Conservation (phyloP, 1,140 invertebrate genomes). For the Drosophila sechellia region DNA sequence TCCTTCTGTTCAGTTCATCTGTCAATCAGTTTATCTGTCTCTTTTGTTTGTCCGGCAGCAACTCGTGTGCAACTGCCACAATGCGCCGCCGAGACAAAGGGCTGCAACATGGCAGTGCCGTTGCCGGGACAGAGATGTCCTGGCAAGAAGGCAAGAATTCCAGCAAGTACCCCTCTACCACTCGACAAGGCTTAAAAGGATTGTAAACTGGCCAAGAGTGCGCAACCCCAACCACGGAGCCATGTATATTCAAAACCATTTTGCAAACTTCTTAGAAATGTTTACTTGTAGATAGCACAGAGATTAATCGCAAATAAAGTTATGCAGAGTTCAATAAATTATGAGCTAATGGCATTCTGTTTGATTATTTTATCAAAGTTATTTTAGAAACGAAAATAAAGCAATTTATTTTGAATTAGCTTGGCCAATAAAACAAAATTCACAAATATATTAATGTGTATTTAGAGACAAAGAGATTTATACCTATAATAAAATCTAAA, state of each 20-base stretch:
- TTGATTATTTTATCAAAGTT: too few species aligned
- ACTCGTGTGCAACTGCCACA: conserved; percentile 55
- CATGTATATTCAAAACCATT: background rate
- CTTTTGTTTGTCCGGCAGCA: conserved; percentile 39
- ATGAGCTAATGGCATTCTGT: too few species aligned
- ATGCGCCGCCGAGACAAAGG: conserved; percentile 56
- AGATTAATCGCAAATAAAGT: too few species aligned
- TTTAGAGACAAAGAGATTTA: too few species aligned
- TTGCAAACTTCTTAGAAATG: background rate
- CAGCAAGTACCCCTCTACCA: background rate
- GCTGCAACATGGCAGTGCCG: conserved; percentile 44
- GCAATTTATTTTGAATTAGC: too few species aligned
- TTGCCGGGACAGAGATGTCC: background rate
- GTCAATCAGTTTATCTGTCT: conserved; percentile 57
- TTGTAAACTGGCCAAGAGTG: background rate
- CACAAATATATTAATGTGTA: too few species aligned
- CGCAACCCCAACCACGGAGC: too few species aligned
- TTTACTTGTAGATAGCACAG: background rate
- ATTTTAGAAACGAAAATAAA: too few species aligned
- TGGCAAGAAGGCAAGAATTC: too few species aligned
- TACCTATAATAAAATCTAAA: too few species aligned
- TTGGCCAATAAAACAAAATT: too few species aligned
- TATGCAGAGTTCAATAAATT: too few species aligned
- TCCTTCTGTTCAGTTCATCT: conserved; percentile 27
- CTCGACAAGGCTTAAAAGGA: conserved; percentile 6